Conservation (phyloP, 2,113 vertebrate genomes). For the Amblyopsis rosae region DNA sequence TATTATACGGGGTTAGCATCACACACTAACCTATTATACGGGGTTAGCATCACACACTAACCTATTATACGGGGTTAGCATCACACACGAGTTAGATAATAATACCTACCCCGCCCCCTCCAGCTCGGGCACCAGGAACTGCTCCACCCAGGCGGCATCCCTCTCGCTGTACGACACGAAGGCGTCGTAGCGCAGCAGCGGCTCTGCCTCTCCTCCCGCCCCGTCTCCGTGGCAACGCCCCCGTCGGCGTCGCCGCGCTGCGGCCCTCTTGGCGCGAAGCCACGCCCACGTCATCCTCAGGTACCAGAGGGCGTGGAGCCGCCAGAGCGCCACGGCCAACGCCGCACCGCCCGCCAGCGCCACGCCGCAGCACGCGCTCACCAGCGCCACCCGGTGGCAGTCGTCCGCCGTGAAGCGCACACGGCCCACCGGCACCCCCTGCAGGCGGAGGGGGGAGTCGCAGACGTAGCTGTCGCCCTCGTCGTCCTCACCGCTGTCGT, state of each 20-base stretch:
- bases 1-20: too few species aligned
- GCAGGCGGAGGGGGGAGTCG: constrained; percentile 79
- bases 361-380: constrained; percentile 67
- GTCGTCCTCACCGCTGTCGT: not conserved
- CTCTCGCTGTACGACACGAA: constrained; percentile 92
- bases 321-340: constrained; percentile 40
- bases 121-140: constrained; percentile 83
- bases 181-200: constrained; percentile 77
- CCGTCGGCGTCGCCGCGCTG: constrained; percentile 38
- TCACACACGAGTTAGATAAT: too few species aligned
- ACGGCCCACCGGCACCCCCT: constrained; percentile 55
- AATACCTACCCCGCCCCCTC: constrained; percentile 63
- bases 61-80: too few species aligned
- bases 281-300: constrained; percentile 88
- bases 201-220: rapidly evolving
- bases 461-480: constrained; percentile 72
- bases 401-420: constrained; percentile 66
- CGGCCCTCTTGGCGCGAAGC: constrained; percentile 85
- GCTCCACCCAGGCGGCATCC: constrained; percentile 88
- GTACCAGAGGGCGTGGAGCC: constrained; percentile 85
- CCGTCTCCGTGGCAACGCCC: not conserved
- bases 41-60: too few species aligned
- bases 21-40: too few species aligned
- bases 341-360: constrained; percentile 59
- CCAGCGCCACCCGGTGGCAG: constrained; percentile 76